phyloP scores from a whole-genome alignment of 2,888 invertebrate species.

The Erpobdella octoculata region DNA sequence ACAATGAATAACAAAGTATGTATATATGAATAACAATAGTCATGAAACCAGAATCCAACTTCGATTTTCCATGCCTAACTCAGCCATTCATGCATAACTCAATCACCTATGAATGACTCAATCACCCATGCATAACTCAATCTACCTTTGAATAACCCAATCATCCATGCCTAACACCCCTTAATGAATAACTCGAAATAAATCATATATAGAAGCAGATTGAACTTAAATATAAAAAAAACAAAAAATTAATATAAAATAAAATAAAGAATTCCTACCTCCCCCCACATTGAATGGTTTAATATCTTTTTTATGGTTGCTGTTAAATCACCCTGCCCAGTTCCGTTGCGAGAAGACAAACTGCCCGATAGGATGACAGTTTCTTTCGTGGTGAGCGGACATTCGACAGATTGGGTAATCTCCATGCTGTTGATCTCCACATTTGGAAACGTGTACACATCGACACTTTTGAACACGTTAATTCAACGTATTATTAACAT shows the following conservation, averaged over 20 bases:
- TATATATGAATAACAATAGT: background rate
- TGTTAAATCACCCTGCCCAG: slow-evolving; percentile 67
- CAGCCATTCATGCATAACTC: slow-evolving; percentile 7
- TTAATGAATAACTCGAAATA: no score
- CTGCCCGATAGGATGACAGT: slow-evolving; percentile 67
- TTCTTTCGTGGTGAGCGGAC: slow-evolving; percentile 76
- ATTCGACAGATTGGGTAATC: slow-evolving; percentile 83
- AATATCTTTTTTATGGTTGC: slow-evolving; percentile 69
- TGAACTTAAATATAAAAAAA: no score
- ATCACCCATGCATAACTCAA: no score
- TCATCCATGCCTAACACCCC: no score
- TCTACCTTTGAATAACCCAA: no score
- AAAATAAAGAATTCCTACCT: slow-evolving; percentile 54
- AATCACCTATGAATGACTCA: no score
- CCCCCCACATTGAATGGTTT: slow-evolving; percentile 78
- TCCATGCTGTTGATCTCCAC: slow-evolving; percentile 88
- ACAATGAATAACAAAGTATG: background rate
- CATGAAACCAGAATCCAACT: background rate
- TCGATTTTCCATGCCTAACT: background rate
- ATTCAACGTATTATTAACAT: background rate
- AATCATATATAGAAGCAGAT: no score
- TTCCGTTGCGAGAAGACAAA: slow-evolving; percentile 67
- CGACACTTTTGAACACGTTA: slow-evolving; percentile 42
- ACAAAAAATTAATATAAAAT: background rate
- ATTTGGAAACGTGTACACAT: slow-evolving; percentile 57